Percentiles rank a stretch among this genome's conserved stretches.
Conservation (phyloP, 2,113 vertebrate genomes). For the Sapayoa aenigma region DNA sequence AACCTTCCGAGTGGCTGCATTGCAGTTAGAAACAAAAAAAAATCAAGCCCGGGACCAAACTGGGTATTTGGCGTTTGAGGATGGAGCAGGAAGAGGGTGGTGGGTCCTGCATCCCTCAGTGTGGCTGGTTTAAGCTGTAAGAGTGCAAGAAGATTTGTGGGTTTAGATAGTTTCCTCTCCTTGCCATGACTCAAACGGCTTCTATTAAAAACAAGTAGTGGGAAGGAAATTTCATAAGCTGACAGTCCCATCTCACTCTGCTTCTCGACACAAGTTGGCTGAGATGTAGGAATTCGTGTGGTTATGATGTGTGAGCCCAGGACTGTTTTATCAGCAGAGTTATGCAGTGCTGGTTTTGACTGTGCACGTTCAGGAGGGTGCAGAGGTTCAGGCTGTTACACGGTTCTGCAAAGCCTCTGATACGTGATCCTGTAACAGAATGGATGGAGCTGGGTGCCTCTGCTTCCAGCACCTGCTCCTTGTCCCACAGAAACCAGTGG, state of each 20-base stretch:
- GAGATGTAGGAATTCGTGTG: conserved; percentile 9
- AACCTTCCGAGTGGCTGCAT: neutral
- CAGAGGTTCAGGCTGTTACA: neutral
- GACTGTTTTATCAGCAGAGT: neutral
- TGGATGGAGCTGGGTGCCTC: rapidly evolving
- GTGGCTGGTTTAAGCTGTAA: neutral
- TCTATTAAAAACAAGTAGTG: conserved; percentile 38
- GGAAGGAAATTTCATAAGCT: conserved; percentile 48
- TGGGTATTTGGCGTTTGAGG: neutral
- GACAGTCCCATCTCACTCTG: conserved; percentile 20
- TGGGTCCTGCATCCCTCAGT: neutral
- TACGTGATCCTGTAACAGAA: rapidly evolving
- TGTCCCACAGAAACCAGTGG: neutral
- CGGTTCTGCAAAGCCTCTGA: neutral
- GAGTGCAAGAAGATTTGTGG: conserved; percentile 47
- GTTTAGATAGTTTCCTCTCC: conserved; percentile 52
- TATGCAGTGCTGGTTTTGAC: neutral
- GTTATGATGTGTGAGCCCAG: neutral
- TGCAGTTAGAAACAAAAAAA: neutral
- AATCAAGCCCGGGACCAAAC: neutral
- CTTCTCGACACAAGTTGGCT: conserved; percentile 23
- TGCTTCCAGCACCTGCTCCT: neutral
- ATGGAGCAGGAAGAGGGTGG: conserved; percentile 14
- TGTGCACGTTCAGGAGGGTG: rapidly evolving
- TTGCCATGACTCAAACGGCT: conserved; percentile 29